A percentile compares a stretch with the other conserved stretches of the same genome.
phyloP scores from a whole-genome alignment of 2,888 invertebrate genomes.

The Byasa hedistus region DNA sequence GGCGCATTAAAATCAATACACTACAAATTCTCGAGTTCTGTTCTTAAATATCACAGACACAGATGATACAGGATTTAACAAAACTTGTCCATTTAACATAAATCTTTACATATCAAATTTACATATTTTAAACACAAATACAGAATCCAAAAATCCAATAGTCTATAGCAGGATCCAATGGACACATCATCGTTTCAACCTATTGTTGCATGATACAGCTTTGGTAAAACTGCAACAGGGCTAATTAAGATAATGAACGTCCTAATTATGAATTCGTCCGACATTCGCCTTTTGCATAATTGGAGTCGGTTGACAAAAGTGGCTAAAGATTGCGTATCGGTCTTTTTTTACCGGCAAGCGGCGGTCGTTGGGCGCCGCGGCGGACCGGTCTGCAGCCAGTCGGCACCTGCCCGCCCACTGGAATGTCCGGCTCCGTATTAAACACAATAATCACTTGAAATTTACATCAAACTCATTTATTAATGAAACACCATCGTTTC shows the following conservation, averaged over 20 bases:
- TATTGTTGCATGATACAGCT: too few relatives aligned
- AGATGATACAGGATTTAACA: too few relatives aligned
- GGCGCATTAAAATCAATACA: too few relatives aligned
- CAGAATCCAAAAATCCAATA: too few relatives aligned
- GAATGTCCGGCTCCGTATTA: constrained; percentile 61
- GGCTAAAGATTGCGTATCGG: constrained; percentile 41
- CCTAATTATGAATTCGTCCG: constrained; percentile 16
- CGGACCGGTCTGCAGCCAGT: constrained; percentile 63
- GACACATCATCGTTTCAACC: too few relatives aligned
- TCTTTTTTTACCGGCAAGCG: constrained; percentile 38
- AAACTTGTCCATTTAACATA: too few relatives aligned
- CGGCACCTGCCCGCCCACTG: constrained; percentile 64
- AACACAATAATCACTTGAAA: constrained; percentile 38
- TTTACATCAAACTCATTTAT: constrained; percentile 19
- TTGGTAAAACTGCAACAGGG: neutral
- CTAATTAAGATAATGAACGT: constrained; percentile 20
- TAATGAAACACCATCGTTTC: too few relatives aligned
- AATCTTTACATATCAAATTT: too few relatives aligned
- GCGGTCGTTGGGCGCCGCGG: constrained; percentile 35
- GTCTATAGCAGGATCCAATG: too few relatives aligned
- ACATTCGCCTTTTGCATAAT: constrained; percentile 36
- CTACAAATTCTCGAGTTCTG: too few relatives aligned
- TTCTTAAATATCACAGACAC: too few relatives aligned
- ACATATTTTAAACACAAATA: too few relatives aligned
- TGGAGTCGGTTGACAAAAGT: constrained; percentile 37